Base-by-base conservation (phyloP, 2,113 vertebrate genomes). In the Myrmecophaga tridactyla region DNA sequence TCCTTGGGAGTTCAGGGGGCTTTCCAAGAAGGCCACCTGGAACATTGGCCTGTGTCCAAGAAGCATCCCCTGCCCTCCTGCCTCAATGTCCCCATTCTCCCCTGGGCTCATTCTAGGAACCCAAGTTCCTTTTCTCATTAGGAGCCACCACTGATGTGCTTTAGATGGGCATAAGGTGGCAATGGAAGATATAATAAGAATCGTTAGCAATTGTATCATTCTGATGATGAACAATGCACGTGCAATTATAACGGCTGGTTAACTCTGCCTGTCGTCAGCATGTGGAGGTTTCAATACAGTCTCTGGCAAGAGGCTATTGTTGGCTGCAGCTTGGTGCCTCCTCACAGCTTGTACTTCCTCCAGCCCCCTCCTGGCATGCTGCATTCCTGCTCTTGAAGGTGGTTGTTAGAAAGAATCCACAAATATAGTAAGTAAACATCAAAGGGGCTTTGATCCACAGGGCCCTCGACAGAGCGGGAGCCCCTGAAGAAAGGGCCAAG, bases 391-490 rank as follows among this genome's bases (percentile, higher is more conserved):
- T 97, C 95, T 92, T 69, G 1, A 92, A 51, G 90, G 41, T 84
- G 86, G 81, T 63, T 97, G 77, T 96, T 97, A 90, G 86, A 70
- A 96, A 78, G 78, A 72, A 97, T 92, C 97, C 96, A 29, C 93
- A 95, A 97, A 97, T 97, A 85, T 86, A 97, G 97, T 97, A 97
- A 98, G 98, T 96, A 97, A 98, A 98, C 98, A 98, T 98, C 98
- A 98, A 98, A 98, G 97, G 90, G 89, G 73, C 98, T 98, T 98
- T 98, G 98, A 98, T 98, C 98, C 97, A 48, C 67, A 0, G 6
- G 77, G 95, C 96, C 96, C 93, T 90, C 78, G 9, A 76, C 97
- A 97, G 98, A 97, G 14, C 86, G 72, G 94, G 88, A 97, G 81
- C 97, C 97, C 97, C 96, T 1, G 13, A 97, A 98, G 97, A 97